A percentile compares a stretch with the other conserved stretches of the same genome.
Evolutionary conservation across 1,140 invertebrate genomes (phyloP).

Genomic region (Leptinotarsa defecta): DNA sequence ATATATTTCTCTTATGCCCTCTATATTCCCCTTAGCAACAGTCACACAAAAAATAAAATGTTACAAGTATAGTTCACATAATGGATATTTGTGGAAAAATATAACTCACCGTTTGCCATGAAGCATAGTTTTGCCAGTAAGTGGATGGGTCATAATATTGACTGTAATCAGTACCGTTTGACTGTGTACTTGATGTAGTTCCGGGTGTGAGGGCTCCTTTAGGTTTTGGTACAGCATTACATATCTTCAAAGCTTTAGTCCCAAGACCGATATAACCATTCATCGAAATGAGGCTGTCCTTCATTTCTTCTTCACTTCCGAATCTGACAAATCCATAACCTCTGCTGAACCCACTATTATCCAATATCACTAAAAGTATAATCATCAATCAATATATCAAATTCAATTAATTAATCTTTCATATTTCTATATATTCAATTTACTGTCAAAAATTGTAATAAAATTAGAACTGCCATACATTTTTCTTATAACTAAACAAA

Average conservation of each 20-base stretch:
- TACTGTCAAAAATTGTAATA: too few species aligned
- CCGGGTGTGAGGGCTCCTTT: constrained; percentile 58
- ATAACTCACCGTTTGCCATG: constrained; percentile 58
- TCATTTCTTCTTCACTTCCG: constrained; percentile 91
- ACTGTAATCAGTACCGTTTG: constrained; percentile 60
- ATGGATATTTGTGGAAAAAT: background rate
- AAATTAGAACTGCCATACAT: too few species aligned
- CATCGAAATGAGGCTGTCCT: constrained; percentile 87
- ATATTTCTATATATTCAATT: too few species aligned
- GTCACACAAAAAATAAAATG: too few species aligned
- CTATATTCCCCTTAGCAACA: too few species aligned
- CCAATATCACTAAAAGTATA: constrained; percentile 75
- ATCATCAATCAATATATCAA: background rate
- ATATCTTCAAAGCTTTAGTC: constrained; percentile 86
- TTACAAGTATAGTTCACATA: background rate
- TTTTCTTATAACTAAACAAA: too few species aligned
- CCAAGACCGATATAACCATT: constrained; percentile 84
- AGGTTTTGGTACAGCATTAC: constrained; percentile 86
- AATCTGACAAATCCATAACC: constrained; percentile 97
- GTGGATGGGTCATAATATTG: constrained; percentile 74
- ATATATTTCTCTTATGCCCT: too few species aligned
- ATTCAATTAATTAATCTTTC: too few species aligned
- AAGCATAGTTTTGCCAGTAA: constrained; percentile 75
- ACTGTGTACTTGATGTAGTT: constrained; percentile 49
- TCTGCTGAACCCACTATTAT: constrained; percentile 87